A percentile compares a stretch with the other conserved stretches of the same genome.
phyloP scores from a whole-genome alignment of 2,888 invertebrate species.

The Tenthredo livida region DNA sequence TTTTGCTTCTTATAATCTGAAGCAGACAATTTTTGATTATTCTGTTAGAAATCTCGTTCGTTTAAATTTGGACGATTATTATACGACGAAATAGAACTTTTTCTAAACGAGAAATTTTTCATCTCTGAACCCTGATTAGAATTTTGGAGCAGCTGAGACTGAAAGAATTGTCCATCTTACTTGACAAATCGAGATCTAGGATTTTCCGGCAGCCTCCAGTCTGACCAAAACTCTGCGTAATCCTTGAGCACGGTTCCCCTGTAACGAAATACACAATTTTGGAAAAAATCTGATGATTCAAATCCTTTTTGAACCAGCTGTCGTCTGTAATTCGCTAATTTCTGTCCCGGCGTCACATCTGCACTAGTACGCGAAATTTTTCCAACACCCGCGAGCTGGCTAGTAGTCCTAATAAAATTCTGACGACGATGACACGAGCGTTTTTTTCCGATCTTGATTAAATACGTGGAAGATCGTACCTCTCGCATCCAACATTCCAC shows the following conservation, averaged over 20 bases:
- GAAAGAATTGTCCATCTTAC: not conserved
- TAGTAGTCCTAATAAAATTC: not conserved
- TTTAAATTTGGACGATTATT: not conserved
- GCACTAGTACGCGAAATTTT: not conserved
- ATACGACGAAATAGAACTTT: not conserved
- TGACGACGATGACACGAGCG: constrained; percentile 26
- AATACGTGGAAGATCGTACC: constrained; percentile 48
- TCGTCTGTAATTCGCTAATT: not conserved
- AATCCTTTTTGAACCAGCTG: not conserved
- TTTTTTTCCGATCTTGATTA: constrained; percentile 29
- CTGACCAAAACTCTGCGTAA: constrained; percentile 88
- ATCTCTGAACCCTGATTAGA: not conserved
- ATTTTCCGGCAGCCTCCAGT: constrained; percentile 54
- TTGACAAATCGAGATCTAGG: constrained; percentile 6
- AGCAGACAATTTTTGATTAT: not conserved
- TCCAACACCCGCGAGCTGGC: not conserved
- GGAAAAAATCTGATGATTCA: not conserved
- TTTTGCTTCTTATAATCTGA: not conserved
- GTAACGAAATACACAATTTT: constrained; percentile 74
- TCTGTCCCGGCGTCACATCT: not conserved
- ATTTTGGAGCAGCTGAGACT: not conserved
- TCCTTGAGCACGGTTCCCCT: constrained; percentile 89
- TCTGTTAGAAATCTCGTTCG: not conserved
- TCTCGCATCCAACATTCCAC: constrained; percentile 10
- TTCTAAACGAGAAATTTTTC: not conserved